phyloP scores from a whole-genome alignment of 2,797 vertebrate genomes.

The Protosalanx chinensis region DNA sequence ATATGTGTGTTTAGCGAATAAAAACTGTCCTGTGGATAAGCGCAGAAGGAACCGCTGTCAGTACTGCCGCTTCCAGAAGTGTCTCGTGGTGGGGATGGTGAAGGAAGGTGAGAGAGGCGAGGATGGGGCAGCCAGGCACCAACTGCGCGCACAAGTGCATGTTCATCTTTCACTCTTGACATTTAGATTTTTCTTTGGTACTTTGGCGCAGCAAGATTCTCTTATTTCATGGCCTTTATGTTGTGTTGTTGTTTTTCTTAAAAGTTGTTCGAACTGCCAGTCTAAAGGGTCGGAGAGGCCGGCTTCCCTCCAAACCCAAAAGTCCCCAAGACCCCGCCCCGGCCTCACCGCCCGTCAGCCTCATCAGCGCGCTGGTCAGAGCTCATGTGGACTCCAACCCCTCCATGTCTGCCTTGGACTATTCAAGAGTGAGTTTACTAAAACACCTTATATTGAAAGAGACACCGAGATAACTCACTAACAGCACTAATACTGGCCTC shows the following conservation, averaged over 20 bases:
- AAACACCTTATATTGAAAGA: not conserved
- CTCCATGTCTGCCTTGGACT: slow-evolving; percentile 96
- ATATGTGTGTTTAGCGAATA: slow-evolving; percentile 97
- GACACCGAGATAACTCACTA: not conserved
- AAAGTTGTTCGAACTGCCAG: slow-evolving; percentile 97
- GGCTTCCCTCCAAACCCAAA: slow-evolving; percentile 97
- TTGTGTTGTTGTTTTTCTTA: slow-evolving; percentile 22
- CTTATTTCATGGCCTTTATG: no score
- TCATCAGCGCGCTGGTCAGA: slow-evolving; percentile 96
- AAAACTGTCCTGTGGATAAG: slow-evolving; percentile 98
- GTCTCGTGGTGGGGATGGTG: slow-evolving; percentile 97
- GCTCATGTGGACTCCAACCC: slow-evolving; percentile 99
- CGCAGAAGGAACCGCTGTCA: slow-evolving; percentile 96
- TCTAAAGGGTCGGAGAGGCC: slow-evolving; percentile 95
- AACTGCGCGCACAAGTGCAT: not conserved
- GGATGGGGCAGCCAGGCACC: not conserved
- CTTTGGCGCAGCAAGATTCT: no score
- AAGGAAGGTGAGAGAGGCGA: slow-evolving; percentile 85
- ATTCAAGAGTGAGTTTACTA: slow-evolving; percentile 87
- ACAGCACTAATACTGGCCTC: slow-evolving; percentile 17
- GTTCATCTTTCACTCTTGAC: not conserved
- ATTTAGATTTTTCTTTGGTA: not conserved
- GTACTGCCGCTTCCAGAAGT: slow-evolving; percentile 99
- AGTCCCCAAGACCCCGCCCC: slow-evolving; percentile 95
- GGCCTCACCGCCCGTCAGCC: slow-evolving; percentile 93